Base-by-base conservation (phyloP, 2,113 vertebrate genomes). In the Colaptes auratus region DNA sequence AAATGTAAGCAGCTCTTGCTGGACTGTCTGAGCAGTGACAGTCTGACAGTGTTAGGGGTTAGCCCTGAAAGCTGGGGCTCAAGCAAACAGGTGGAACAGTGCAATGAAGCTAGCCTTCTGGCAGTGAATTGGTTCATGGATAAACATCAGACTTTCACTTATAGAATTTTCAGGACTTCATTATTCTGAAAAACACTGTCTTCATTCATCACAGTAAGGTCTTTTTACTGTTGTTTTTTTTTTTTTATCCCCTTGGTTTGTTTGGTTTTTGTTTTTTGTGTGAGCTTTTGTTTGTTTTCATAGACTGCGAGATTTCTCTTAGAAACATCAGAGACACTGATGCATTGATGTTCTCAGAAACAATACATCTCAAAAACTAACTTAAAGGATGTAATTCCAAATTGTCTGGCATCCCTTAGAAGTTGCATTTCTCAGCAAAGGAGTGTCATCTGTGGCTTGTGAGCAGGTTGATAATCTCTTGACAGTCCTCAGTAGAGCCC, bases 11-110 rank as follows among this genome's bases (percentile, higher is more conserved):
- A 81, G 76, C 61, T 76, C 79, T 83, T 71, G 12, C 70, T 85
- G 66, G 82, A 70, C 46, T 33, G 64, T 24, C 72, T 72, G 48
- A 69, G 30, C 42, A 48, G 87, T 87, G 67, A 78, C 80, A 86
- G 71, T 58, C 69, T 90, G 95, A 89, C 89, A 91, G 42, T n/a
- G 59, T 78, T 87, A 81, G 70, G 66, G 86, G 73, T 58, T 89
- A 82, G 89, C 58, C 92, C 52, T 72, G 79, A 42, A 63, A 89
- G 74, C 74, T 3, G 36, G 84, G 61, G 73, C 89, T 86, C 89
- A 66, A 94, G 92, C 96, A 97, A 98, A 97, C 96, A 96, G 97
- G 96, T 95, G 74, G 82, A 95, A 93, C 3, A 89, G 82, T 69
- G 91, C 73, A 89, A 75, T 75, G 71, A 94, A 97, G 76, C 92